Conservation (phyloP, 1,140 invertebrate genomes). For the Pachyrhynchus sulphureomaculatus region DNA sequence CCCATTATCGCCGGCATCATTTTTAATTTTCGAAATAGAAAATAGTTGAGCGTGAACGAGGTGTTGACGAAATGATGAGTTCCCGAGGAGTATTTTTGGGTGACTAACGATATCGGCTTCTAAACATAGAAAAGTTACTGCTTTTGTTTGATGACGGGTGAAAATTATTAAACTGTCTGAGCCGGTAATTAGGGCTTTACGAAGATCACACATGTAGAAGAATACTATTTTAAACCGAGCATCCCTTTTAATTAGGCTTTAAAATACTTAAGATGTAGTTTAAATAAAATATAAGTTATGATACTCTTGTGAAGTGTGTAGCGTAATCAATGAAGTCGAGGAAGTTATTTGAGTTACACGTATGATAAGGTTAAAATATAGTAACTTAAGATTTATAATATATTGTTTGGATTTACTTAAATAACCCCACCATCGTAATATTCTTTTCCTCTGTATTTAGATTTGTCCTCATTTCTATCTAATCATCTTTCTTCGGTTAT, state of each 20-base stretch:
- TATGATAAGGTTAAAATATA: no score
- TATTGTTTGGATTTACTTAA: no score
- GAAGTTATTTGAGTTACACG: no score
- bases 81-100: conserved; percentile 24
- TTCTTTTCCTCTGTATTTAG: no score
- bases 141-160: conserved; percentile 23
- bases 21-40: conserved; percentile 33
- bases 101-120: conserved; percentile 24
- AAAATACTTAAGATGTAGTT: neutral
- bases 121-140: conserved; percentile 28
- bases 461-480: no score
- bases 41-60: conserved; percentile 29
- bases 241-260: neutral
- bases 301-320: no score
- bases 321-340: no score
- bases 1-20: conserved; percentile 34
- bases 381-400: no score
- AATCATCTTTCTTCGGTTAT: no score
- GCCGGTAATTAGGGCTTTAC: neutral
- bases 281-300: no score
- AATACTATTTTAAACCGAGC: neutral
- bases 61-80: conserved; percentile 36
- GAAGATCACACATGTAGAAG: conserved; percentile 2
- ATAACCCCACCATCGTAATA: no score
- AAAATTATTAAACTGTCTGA: conserved; percentile 25